These are phyloP conservation scores for Acleris holmiana DNA, from an alignment of 2,888 invertebrate species.

Conservation along the genomic window DNA sequence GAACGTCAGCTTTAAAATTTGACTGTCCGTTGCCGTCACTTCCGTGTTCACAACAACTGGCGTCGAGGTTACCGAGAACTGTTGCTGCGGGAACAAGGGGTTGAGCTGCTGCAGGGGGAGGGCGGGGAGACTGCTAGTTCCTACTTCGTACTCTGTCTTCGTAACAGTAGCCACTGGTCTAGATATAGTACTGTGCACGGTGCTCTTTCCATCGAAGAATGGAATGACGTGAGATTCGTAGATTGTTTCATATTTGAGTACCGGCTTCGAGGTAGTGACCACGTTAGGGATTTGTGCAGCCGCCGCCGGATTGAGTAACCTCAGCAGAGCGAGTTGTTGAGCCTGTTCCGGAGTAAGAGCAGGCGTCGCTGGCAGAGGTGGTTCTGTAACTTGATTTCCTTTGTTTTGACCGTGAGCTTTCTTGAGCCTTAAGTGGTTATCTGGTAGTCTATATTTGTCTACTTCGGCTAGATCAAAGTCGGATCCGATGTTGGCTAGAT, in stretches of 20 bases:
- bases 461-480: slow-evolving; percentile 89
- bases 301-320: slow-evolving; percentile 88
- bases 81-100: slow-evolving; percentile 85
- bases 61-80: slow-evolving; percentile 90
- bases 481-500: slow-evolving; percentile 89
- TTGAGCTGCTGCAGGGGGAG: slow-evolving; percentile 84
- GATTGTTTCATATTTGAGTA: slow-evolving; percentile 90
- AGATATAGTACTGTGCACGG: slow-evolving; percentile 91
- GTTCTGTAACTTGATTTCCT: slow-evolving; percentile 78
- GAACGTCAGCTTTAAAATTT: slow-evolving; percentile 93
- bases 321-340: slow-evolving; percentile 89
- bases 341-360: slow-evolving; percentile 88
- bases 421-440: slow-evolving; percentile 79
- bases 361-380: slow-evolving; percentile 76
- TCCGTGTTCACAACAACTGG: slow-evolving; percentile 92
- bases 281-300: slow-evolving; percentile 88
- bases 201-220: slow-evolving; percentile 89
- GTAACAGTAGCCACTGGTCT: slow-evolving; percentile 91
- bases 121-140: slow-evolving; percentile 88
- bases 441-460: slow-evolving; percentile 85
- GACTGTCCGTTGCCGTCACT: slow-evolving; percentile 91
- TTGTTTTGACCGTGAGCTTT: slow-evolving; percentile 78
- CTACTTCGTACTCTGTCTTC: slow-evolving; percentile 91
- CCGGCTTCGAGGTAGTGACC: slow-evolving; percentile 91
- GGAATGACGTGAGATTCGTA: slow-evolving; percentile 94